Percentiles rank a stretch among this genome's conserved stretches.
phyloP scores from a whole-genome alignment of 2,113 vertebrate species.

The Marmota monax region DNA sequence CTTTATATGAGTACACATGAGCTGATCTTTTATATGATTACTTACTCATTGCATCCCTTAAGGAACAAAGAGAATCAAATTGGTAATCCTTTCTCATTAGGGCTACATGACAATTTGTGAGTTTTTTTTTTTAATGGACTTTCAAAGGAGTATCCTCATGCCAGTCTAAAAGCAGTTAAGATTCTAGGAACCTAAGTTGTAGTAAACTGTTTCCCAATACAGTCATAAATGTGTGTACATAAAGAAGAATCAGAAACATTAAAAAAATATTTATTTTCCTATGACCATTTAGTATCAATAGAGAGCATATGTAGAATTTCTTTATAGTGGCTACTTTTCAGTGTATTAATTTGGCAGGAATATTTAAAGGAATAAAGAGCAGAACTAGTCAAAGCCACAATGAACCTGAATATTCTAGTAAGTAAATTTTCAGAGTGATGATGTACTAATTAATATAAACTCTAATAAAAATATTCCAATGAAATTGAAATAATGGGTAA shows the following conservation, averaged over 20 bases:
- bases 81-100: slow-evolving; percentile 25
- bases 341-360: neutral
- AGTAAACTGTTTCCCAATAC: neutral
- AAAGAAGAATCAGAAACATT: neutral
- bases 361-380: neutral
- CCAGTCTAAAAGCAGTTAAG: slow-evolving; percentile 5
- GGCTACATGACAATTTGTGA: neutral
- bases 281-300: neutral
- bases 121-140: neutral
- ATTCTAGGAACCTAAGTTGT: neutral
- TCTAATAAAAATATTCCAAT: neutral
- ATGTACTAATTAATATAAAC: too few species aligned
- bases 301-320: neutral
- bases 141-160: neutral
- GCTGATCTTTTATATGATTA: neutral
- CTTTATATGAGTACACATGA: neutral
- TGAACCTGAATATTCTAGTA: neutral
- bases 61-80: neutral
- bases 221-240: neutral
- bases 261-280: neutral
- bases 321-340: neutral
- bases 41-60: neutral
- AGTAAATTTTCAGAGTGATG: neutral
- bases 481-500: neutral
- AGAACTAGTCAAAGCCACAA: neutral